A percentile compares a stretch with the other conserved stretches of the same genome.
Evolutionary conservation across 2,888 invertebrate species (phyloP).

Genomic region (Ptilodon capucinus): DNA sequence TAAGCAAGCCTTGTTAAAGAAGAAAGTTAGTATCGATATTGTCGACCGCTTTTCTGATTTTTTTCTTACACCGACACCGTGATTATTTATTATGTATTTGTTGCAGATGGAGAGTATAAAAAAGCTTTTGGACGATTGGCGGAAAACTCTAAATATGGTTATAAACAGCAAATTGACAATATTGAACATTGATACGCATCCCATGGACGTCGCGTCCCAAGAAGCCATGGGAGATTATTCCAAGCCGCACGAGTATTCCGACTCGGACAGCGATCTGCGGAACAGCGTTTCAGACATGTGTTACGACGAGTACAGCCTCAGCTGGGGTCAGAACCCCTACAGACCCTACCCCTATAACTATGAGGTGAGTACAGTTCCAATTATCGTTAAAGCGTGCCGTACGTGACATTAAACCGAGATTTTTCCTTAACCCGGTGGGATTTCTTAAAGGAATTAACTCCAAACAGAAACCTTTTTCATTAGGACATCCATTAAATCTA

Average conservation of each 20-base stretch:
- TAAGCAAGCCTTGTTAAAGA: constrained; percentile 61
- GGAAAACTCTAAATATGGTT: constrained; percentile 63
- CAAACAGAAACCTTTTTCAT: no score
- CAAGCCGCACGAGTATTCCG: constrained; percentile 55
- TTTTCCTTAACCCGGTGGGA: no score
- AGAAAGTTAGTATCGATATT: constrained; percentile 49
- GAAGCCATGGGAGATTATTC: constrained; percentile 69
- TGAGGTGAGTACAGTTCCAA: constrained; percentile 41
- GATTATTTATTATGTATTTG: background rate
- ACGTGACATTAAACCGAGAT: no score
- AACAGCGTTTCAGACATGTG: constrained; percentile 44
- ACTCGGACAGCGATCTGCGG: constrained; percentile 55
- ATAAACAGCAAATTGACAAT: constrained; percentile 57
- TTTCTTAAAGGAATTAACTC: no score
- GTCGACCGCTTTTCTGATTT: background rate
- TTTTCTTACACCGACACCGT: background rate
- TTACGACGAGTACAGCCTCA: constrained; percentile 54
- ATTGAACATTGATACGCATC: constrained; percentile 49
- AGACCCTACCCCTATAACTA: constrained; percentile 42
- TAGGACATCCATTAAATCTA: no score
- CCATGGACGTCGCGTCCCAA: constrained; percentile 56
- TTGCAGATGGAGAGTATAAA: constrained; percentile 67
- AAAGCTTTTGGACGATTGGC: constrained; percentile 68
- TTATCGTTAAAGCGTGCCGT: no score
- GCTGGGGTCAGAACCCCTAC: constrained; percentile 53